A percentile compares a stretch with the other conserved stretches of the same genome.
Evolutionary conservation across 2,888 invertebrate species (phyloP).

Genomic region (Eumacrocentrus americanus): DNA sequence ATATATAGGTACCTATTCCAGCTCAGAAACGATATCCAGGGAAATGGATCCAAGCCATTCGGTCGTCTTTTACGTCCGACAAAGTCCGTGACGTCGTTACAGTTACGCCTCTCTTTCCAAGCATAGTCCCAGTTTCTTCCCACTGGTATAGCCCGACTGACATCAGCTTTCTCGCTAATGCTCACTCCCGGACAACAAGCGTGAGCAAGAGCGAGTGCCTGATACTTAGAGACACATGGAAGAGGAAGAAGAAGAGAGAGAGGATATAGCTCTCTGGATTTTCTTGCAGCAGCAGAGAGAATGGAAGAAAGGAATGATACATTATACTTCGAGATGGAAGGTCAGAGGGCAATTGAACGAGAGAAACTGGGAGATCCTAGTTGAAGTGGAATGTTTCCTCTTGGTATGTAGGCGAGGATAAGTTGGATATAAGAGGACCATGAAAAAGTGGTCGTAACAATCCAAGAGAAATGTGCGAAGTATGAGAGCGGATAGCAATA

Average conservation of each 20-base stretch:
- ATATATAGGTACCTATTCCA: too few relatives aligned
- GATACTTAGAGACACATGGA: too few relatives aligned
- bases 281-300: background rate
- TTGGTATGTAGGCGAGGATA: background rate
- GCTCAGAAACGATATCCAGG: slow-evolving; percentile 13
- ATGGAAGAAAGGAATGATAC: slow-evolving; percentile 17
- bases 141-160: background rate
- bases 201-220: too few relatives aligned
- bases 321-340: slow-evolving; percentile 15
- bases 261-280: background rate
- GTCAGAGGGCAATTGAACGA: slow-evolving; percentile 20
- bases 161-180: slow-evolving; percentile 10
- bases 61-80: slow-evolving; percentile 16
- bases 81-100: slow-evolving; percentile 17
- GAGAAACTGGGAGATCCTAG: slow-evolving; percentile 1
- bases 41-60: slow-evolving; percentile 14
- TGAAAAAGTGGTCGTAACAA: background rate
- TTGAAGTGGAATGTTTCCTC: background rate
- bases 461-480: slow-evolving; percentile 9
- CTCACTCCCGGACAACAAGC: slow-evolving; percentile 8
- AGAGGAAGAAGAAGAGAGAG: too few relatives aligned
- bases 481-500: slow-evolving; percentile 16
- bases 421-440: background rate
- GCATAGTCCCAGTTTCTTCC: slow-evolving; percentile 1
- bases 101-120: slow-evolving; percentile 4